Conservation (phyloP, 2,113 vertebrate genomes). For the Zosterops borbonicus region DNA sequence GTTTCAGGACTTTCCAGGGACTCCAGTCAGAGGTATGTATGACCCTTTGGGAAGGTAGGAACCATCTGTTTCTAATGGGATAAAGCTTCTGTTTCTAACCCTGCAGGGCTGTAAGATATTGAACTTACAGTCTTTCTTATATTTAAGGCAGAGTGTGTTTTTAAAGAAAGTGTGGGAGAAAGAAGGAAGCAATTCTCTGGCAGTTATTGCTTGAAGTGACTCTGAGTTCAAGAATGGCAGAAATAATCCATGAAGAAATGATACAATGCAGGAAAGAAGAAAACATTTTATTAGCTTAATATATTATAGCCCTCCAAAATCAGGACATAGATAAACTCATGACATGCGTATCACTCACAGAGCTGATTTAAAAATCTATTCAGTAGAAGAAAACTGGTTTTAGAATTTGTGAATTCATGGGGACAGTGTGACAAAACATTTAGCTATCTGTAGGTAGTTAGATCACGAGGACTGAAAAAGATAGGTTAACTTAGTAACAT, state of each 20-base stretch:
- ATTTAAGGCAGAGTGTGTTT: not conserved
- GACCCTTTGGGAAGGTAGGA: not conserved
- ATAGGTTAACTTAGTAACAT: not conserved
- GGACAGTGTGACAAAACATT: not conserved
- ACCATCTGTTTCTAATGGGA: slow-evolving; percentile 40
- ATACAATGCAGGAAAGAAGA: not conserved
- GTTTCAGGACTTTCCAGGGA: slow-evolving; percentile 8
- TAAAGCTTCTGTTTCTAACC: slow-evolving; percentile 34
- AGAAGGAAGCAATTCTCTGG: not conserved
- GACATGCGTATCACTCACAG: not conserved
- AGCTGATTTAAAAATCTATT: not conserved
- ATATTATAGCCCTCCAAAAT: not conserved
- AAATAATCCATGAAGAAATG: not conserved
- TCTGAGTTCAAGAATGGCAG: not conserved
- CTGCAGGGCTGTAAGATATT: slow-evolving; percentile 16
- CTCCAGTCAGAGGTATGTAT: not conserved
- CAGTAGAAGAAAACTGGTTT: not conserved
- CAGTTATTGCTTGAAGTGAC: not conserved
- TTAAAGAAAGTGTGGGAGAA: not conserved
- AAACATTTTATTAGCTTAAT: not conserved
- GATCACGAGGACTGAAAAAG: not conserved
- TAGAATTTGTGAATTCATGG: not conserved
- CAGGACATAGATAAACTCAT: not conserved
- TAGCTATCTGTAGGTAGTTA: not conserved
- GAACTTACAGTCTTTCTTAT: not conserved